Base-by-base conservation (phyloP, 2,113 vertebrate genomes). In the Syrrhaptes paradoxus region DNA sequence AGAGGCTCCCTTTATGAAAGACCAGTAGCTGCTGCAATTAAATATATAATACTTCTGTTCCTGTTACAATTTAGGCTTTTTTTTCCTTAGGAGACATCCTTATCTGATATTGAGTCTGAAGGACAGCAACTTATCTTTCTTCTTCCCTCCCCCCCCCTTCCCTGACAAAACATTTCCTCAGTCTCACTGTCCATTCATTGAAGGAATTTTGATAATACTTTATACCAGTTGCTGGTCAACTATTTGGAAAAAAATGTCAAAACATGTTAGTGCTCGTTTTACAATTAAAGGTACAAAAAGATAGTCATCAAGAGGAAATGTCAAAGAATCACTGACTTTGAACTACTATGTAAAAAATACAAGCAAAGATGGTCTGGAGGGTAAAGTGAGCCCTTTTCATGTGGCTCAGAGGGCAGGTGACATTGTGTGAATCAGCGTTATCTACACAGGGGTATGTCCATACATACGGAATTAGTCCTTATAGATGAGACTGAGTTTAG, bases 1-100 rank as follows among this genome's bases (percentile, higher is more conserved):
- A 98, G 97, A 98, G 98, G 91, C 77, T 98, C 71, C 77, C 94
- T 76, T 94, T 89, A 87, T 96, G 85, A 97, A 98, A 98, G 97
- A 97, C 81, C 84, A 95, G 97, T 97, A 95, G 88, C 88, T 97
- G 17, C 73, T 97, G 95, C 87, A 96, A 91, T 98, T 98, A 98
- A 98, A 96, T 96, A 95, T 91, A 61, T 62, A 65, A 96, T 97
- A 83, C 93, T 97, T 87, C 71, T 97, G 54, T 89, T 93, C 58
- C 90, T 91, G 91, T 86, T 95, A 85, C 90, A 89, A 58, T 94
- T 94, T 89, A 89, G 55, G 74, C 75, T 86, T 63, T 85, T 85
- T 67, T 54, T 84, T 74, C 76, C 52, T 85, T 78, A 85, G 78
- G 74, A 96, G 86, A 93, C 86, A 88, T 96, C 81, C 97, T 98